Evolutionary conservation across 2,888 invertebrate genomes (phyloP).

Genomic region (Podotricha telesiphe): DNA sequence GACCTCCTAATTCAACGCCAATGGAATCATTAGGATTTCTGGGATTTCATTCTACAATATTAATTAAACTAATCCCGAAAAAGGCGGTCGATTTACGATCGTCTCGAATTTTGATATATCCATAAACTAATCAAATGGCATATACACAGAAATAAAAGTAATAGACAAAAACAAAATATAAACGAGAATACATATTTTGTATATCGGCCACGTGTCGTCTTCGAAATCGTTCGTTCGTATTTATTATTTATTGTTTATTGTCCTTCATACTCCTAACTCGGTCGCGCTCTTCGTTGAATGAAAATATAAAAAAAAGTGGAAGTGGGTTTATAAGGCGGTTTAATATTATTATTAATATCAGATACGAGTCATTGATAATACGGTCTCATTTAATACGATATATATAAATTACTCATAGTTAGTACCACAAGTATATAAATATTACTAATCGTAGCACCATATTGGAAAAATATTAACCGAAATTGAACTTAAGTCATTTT

Average conservation of each 20-base stretch:
- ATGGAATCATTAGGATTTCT: conserved; percentile 5
- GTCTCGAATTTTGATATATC: conserved; percentile 16
- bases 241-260: conserved; percentile 18
- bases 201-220: conserved; percentile 7
- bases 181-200: background rate
- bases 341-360: no score
- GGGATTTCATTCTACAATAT: conserved; percentile 14
- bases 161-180: background rate
- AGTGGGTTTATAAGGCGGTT: no score
- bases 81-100: conserved; percentile 16
- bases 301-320: background rate
- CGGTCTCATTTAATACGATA: background rate
- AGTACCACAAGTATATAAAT: conserved; percentile 9
- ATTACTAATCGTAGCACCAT: conserved; percentile 20
- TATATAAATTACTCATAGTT: background rate
- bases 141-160: background rate
- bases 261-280: conserved; percentile 6
- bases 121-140: conserved; percentile 17
- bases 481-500: background rate
- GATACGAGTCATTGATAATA: conserved; percentile 1
- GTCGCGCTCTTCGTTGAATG: conserved; percentile 4
- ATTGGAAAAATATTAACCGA: conserved; percentile 6
- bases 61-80: conserved; percentile 7
- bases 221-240: conserved; percentile 20
- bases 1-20: conserved; percentile 12